Base-by-base conservation (phyloP, 2,797 vertebrate species). In the Crenichthys baileyi region DNA sequence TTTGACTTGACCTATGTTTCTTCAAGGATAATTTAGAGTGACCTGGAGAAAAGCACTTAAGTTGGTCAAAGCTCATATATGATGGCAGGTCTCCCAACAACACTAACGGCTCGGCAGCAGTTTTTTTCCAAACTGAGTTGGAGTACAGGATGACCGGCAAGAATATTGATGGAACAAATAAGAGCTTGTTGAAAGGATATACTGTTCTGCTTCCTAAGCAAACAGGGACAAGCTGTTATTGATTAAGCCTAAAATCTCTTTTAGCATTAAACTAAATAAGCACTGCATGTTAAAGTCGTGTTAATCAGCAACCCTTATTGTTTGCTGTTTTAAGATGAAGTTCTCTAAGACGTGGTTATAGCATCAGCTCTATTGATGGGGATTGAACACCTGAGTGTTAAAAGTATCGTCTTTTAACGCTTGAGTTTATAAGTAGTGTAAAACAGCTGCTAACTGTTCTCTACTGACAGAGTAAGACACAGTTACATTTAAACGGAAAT, bases 251-350 rank as follows among this genome's bases (percentile, higher is more conserved):
- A 36, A 31, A 6, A 31, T 61, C 13, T 15, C 58, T 61, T 6
- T 31, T 31, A 31, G 9, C 61, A 39, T 65, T 22, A 41, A 39
- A 39, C 29, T 55, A 55, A 55, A 20, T 22, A 22, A 22, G 22
- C 20, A 1, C 4, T 22, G 61, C 0, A 9, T 65, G 18, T 11
- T 36, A 22, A 29, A 24, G 36, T 44, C 24, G 4, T n/a, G 39
- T 68, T 68, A 68, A 44, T 68, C 20, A 46, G 65, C 44, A 44
- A 68, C 22, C 63, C 24, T 68, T 68, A 68, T 68, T 46, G 39
- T 13, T 1, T 22, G 18, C 63, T 5, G 63, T 24, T 39, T 22
- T 36, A 24, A 41, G 20, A 41, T 24, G 12, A 67, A 41, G 20
- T 41, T 5, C 63, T 67, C 18, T 18, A 74, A 29, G 39, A 36